Base-by-base conservation (phyloP, 2,888 invertebrate species). In the Crepidodera aurea region DNA sequence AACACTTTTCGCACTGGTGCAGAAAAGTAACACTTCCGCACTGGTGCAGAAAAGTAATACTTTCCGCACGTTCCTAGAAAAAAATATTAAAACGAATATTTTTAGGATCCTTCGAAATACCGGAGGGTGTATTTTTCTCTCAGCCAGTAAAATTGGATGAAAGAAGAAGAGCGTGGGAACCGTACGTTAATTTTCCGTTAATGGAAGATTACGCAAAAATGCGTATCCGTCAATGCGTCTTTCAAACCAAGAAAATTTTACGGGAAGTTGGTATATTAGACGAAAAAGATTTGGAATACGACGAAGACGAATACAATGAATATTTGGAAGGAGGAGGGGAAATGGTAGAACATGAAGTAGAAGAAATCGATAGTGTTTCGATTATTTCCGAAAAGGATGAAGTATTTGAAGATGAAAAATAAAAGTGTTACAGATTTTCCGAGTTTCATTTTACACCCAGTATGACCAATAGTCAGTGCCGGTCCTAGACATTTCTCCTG, bases 91-190 rank as follows among this genome's bases (percentile, higher is more conserved):
- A n/a, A n/a, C n/a, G n/a, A n/a, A n/a, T n/a, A 19, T 44, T 44
- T 86, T 18, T 58, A 73, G 71, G 86, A 32, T 76, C 83, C 10
- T 86, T 85, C 77, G 85, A 84, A 51, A 81, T 87, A 65, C 79
- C 82, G 1, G 79, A 83, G 62, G 78, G 83, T 42, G 81, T 87
- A 5, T 77, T 81, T 44, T 86, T 87, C 78, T 87, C 87, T 0
- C 87, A 87, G 75, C 87, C 87, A 5, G 83, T 80, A n/a, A 71
- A 78, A 54, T 77, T 83, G 37, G 71, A 79, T 37, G 71, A 82
- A 51, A 82, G 82, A 54, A 81, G 80, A 13, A 68, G 71, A 66
- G 6, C 2, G 6, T 86, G 86, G 86, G 69, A 65, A 55, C 84
- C 86, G 18, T 73, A 71, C 55, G 54, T 60, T 22, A 68, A 69